These are phyloP conservation scores for Camponotus fellah DNA, from an alignment of 2,888 invertebrate species.

Conservation along the genomic window DNA sequence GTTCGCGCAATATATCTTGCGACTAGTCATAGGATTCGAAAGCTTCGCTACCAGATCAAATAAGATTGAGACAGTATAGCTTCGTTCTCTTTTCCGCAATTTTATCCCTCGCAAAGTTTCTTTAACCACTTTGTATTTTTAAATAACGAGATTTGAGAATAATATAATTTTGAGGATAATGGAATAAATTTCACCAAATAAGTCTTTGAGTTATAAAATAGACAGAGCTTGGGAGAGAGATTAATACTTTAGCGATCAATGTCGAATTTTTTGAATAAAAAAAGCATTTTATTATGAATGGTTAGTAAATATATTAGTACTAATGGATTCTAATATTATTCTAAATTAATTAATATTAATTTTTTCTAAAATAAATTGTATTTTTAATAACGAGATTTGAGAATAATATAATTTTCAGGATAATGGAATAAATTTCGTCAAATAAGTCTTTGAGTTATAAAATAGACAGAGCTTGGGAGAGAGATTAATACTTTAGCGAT, in stretches of 20 bases:
- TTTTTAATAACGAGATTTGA: not conserved
- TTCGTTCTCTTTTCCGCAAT: not conserved
- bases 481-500: not conserved
- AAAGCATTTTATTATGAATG: not conserved
- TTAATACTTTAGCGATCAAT: not conserved
- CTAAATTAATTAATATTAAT: too few species aligned
- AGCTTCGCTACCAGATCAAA: conserved; percentile 32
- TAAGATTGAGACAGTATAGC: conserved; percentile 11
- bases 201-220: not conserved
- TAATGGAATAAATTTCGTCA: not conserved
- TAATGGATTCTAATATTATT: not conserved
- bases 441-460: not conserved
- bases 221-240: not conserved
- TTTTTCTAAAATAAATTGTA: too few species aligned
- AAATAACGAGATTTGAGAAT: not conserved
- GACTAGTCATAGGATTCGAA: conserved; percentile 41
- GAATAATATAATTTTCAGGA: not conserved
- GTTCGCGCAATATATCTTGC: conserved; percentile 39
- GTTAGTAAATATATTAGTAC: not conserved
- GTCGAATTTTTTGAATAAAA: not conserved
- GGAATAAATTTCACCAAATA: not conserved
- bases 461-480: not conserved
- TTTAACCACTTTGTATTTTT: not conserved
- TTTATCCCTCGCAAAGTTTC: conserved; percentile 16
- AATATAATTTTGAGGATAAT: not conserved